Percentiles rank a stretch among this genome's conserved stretches.
Conservation (phyloP, 2,113 vertebrate genomes). For the Urocynchramus pylzowi region DNA sequence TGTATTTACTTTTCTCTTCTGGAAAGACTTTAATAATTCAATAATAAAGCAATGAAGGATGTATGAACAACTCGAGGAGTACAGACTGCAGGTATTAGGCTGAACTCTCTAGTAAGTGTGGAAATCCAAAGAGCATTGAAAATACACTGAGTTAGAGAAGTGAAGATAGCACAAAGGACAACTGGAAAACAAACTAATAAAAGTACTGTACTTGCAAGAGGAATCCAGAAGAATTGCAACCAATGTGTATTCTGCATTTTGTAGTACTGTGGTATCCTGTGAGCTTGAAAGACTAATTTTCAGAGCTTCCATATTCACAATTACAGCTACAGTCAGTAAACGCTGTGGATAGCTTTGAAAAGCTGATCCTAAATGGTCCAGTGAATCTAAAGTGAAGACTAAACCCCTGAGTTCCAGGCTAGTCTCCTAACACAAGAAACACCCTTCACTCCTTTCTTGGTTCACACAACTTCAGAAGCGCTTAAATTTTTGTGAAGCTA, state of each 20-base stretch:
- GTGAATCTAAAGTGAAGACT: neutral
- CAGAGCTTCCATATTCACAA: neutral
- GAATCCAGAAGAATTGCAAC: neutral
- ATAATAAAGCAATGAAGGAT: neutral
- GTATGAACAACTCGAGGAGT: neutral
- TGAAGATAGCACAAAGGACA: neutral
- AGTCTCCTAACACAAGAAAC: neutral
- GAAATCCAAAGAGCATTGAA: neutral
- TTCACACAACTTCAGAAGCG: neutral
- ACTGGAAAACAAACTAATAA: neutral
- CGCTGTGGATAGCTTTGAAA: neutral
- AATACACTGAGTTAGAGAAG: neutral
- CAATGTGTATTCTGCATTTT: neutral
- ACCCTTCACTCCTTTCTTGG: neutral
- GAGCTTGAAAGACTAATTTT: neutral
- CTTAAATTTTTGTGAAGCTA: neutral
- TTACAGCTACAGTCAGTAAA: neutral
- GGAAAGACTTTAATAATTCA: neutral
- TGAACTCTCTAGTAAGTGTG: neutral
- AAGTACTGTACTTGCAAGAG: neutral
- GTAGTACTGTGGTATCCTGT: neutral
- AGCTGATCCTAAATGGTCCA: neutral
- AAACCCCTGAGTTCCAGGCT: neutral
- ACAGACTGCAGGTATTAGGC: neutral
- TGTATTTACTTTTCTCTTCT: neutral